Evolutionary conservation across 2,113 vertebrate species (phyloP).

Genomic region (Pachyramphus minor): DNA sequence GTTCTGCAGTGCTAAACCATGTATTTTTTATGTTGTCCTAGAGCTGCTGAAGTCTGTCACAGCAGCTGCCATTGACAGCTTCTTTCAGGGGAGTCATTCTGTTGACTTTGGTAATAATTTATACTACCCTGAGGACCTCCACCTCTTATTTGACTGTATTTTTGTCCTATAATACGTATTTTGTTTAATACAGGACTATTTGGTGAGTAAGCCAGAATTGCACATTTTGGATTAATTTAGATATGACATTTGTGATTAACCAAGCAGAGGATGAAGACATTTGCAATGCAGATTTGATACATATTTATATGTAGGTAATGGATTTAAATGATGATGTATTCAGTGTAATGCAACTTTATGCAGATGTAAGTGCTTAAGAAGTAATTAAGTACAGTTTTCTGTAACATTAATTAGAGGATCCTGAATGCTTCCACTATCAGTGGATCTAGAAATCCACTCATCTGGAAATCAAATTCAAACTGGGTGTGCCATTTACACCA

Average conservation of each 20-base stretch:
- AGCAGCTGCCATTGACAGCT: not conserved
- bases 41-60: not conserved
- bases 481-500: not conserved
- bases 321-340: not conserved
- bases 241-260: not conserved
- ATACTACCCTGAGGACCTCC: not conserved
- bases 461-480: not conserved
- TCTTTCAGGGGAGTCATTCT: not conserved
- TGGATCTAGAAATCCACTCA: not conserved
- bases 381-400: conserved; percentile 21
- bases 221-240: not conserved
- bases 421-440: not conserved
- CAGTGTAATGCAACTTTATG: conserved; percentile 23
- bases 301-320: not conserved
- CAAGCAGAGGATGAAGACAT: not conserved
- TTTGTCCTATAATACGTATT: not conserved
- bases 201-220: not conserved
- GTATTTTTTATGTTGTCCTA: not conserved
- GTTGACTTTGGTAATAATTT: not conserved
- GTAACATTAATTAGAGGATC: not conserved
- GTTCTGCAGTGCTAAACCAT: not conserved
- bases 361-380: not conserved
- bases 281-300: not conserved
- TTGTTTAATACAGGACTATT: not conserved
- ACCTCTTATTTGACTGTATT: not conserved